Percentiles rank a stretch among this genome's conserved stretches.
phyloP scores from a whole-genome alignment of 2,888 invertebrate species.

The Cordylochernes scorpioides region DNA sequence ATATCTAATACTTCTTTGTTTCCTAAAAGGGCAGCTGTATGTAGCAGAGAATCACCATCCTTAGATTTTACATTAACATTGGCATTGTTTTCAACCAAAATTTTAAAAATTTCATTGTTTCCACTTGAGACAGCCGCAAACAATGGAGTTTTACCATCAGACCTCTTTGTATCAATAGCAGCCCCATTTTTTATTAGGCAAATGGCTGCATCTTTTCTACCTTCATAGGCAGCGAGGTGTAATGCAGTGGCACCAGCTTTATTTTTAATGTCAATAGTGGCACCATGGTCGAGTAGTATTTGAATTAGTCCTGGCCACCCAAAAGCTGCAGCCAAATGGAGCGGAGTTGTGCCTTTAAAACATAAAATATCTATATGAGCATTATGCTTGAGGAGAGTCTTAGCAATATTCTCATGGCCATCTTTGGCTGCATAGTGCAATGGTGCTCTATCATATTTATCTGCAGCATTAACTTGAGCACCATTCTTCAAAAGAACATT shows the following conservation, averaged over 20 bases:
- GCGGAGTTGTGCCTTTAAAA: conserved; percentile 56
- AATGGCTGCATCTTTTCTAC: not conserved
- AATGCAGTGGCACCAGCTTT: conserved; percentile 1
- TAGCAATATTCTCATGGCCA: conserved; percentile 45
- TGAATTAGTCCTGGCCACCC: conserved; percentile 1
- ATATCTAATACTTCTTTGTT: conserved; percentile 32
- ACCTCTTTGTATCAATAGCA: not conserved
- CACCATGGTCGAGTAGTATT: not conserved
- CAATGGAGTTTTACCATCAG: not conserved
- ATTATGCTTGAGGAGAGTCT: conserved; percentile 44
- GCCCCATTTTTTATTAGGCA: conserved; percentile 1
- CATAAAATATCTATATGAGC: conserved; percentile 54
- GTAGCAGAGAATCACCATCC: not conserved
- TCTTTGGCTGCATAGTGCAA: no score
- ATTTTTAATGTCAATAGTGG: not conserved
- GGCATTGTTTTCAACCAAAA: not conserved
- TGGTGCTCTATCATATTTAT: no score
- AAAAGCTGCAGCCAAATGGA: conserved; percentile 56
- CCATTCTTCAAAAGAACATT: no score
- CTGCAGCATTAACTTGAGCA: no score
- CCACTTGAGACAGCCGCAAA: not conserved
- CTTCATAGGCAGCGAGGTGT: conserved; percentile 1
- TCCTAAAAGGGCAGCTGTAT: not conserved
- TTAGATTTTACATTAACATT: not conserved
- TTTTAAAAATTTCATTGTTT: not conserved